Percentiles rank a stretch among this genome's conserved stretches.
phyloP scores from a whole-genome alignment of 2,113 vertebrate genomes.

The Ammospiza caudacuta region DNA sequence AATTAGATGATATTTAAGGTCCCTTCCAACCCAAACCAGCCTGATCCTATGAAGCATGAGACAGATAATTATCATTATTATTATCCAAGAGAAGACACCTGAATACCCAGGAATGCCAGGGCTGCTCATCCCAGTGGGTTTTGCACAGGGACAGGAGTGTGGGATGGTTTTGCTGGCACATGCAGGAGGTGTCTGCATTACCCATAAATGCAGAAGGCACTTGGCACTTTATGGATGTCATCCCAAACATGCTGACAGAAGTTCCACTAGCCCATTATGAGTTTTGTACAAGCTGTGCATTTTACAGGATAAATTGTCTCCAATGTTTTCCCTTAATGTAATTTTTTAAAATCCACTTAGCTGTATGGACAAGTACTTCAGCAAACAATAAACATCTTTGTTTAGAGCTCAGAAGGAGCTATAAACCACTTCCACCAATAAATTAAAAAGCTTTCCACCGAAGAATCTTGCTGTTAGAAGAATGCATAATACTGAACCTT shows the following conservation, averaged over 20 bases:
- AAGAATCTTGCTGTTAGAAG: background rate
- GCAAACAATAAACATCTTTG: background rate
- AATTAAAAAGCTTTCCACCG: background rate
- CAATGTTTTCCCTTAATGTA: background rate
- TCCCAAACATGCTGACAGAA: constrained; percentile 36
- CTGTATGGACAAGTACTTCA: constrained; percentile 20
- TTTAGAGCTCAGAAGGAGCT: constrained; percentile 27
- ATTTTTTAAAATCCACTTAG: constrained; percentile 31
- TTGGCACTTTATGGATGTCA: background rate
- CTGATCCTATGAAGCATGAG: background rate
- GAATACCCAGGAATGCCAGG: background rate
- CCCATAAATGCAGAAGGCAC: background rate
- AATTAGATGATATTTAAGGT: background rate
- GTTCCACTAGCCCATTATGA: background rate
- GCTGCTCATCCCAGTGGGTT: background rate
- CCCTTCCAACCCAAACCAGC: background rate
- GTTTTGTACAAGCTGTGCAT: background rate
- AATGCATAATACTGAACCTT: background rate
- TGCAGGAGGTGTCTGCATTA: fast-evolving
- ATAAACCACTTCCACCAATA: constrained; percentile 29
- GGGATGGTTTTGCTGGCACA: background rate
- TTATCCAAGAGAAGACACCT: background rate
- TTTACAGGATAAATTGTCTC: constrained; percentile 3
- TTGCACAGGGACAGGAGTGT: background rate
- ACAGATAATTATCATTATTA: background rate